Evolutionary conservation across 2,113 vertebrate genomes (phyloP), one percentile per base, ranked within the genome.

Genomic region (Nothobranchius kuhntae): DNA sequence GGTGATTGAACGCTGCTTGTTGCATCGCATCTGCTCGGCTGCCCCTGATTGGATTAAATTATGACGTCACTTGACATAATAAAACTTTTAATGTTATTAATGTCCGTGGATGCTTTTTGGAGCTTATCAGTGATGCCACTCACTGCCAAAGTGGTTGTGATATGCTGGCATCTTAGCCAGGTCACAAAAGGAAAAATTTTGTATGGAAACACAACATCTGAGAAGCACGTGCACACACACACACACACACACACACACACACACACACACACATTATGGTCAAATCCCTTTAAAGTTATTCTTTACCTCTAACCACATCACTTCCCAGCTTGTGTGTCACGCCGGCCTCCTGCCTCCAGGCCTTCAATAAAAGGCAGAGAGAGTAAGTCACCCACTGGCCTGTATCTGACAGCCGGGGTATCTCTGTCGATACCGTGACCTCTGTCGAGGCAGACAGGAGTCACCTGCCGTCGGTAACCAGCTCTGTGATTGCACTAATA

Each of bases 391-490:
- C 69, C 83, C 73, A 75, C 70, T 66, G 68, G 21, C 68, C 75
- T 79, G 62, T 82, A 78, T 82, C 76, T 77, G 77, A 82, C 80
- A 81, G 77, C 17, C 72, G 60, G 53, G 48, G 63, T 85, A 69
- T 68, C 68, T 82, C 78, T 63, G 76, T 89, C 85, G 73, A 85
- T 86, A 86, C 50, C 6, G 6, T 63, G 78, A 85, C 85, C 80
- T 85, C 85, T 80, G 63, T 62, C 61, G 58, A 65, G 30, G 62
- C 65, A 62, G 57, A 68, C 63, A n/a, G 40, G 71, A 75, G 11
- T 65, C 68, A 77, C 74, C 74, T 75, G 13, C 38, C 68, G 73
- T 77, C 62, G 1, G 54, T 65, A 53, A 71, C 70, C 36, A 42
- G 52, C 44, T 68, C 38, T 46, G 64, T 57, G 58, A 69, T 58